Percentiles rank a stretch among this genome's conserved stretches.
Conservation (phyloP, 1,140 invertebrate species). For the Procambarus clarkii region DNA sequence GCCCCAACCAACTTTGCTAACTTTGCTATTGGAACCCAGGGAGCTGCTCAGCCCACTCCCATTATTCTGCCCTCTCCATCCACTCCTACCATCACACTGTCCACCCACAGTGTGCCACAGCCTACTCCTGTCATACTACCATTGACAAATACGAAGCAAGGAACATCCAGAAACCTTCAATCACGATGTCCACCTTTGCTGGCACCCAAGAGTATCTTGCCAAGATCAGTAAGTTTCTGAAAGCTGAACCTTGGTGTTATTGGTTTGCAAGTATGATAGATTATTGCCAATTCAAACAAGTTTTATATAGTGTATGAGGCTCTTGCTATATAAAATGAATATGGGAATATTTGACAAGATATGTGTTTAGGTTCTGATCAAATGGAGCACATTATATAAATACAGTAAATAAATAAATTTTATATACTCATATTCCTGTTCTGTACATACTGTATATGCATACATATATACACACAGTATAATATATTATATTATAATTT, state of each 20-base stretch:
- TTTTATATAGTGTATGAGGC: no score
- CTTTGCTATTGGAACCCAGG: neutral
- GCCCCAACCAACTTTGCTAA: neutral
- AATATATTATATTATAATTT: no score
- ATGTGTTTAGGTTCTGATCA: no score
- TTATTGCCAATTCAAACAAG: no score
- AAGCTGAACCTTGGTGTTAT: neutral
- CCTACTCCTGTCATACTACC: constrained; percentile 48
- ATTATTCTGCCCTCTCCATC: constrained; percentile 19
- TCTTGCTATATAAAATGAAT: no score
- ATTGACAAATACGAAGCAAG: neutral
- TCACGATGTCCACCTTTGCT: neutral
- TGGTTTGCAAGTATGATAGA: neutral
- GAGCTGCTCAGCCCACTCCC: neutral
- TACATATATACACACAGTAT: no score
- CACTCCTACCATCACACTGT: constrained; percentile 14
- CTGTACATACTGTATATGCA: no score
- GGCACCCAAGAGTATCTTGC: constrained; percentile 1
- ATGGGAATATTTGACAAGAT: no score
- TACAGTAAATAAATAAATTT: no score
- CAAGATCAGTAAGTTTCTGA: neutral
- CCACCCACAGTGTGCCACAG: constrained; percentile 13
- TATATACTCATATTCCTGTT: no score
- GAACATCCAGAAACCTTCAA: neutral
- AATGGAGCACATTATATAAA: no score